Evolutionary conservation across 2,797 vertebrate genomes (phyloP), one percentile per base, ranked within the genome.

Genomic region (Mus spretus): DNA sequence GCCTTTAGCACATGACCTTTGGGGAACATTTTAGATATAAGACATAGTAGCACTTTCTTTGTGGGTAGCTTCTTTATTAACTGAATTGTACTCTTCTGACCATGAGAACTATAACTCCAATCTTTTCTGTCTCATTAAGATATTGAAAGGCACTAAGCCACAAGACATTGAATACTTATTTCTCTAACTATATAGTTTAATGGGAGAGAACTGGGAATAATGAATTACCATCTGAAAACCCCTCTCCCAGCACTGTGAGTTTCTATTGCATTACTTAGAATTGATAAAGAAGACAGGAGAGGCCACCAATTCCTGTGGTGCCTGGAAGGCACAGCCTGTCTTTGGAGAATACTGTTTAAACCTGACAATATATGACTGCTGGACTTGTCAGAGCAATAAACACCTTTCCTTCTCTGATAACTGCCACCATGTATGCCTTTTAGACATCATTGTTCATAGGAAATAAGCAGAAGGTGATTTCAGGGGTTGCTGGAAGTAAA

Each of bases 381-480:
- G 19, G 53, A 59, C 63, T 90, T 15, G 34, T 26, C 70, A 50
- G 8, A 89, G n/a, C 28, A 47, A 61, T 24, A 74, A 90, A 80
- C 37, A 85, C 78, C 74, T 95, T 96, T 96, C 59, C 81, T 97
- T 89, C 80, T 84, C 61, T 72, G 92, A 96, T 79, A 81, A 87
- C n/a, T 40, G 15, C 50, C 80, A 20, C 37, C 83, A 87, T 57
- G 10, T 24, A 31, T 79, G 6, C 19, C 34, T 31, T 83, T 40
- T 53, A 13, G 20, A 89, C 6, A 26, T 53, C 53, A 74, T 17
- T 78, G 1, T 83, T 84, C n/a, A 19, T 53, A 88, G 87, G 82
- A 93, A 96, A 75, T 2, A 3, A 53, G 47, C 1, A 72, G 34
- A 93, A 80, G 20, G 40, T 95, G 28, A 83, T 91, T 86, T 89